A percentile compares a stretch with the other conserved stretches of the same genome.
Evolutionary conservation across 1,140 invertebrate genomes (phyloP).

Genomic region (Drosophila nikananu): DNA sequence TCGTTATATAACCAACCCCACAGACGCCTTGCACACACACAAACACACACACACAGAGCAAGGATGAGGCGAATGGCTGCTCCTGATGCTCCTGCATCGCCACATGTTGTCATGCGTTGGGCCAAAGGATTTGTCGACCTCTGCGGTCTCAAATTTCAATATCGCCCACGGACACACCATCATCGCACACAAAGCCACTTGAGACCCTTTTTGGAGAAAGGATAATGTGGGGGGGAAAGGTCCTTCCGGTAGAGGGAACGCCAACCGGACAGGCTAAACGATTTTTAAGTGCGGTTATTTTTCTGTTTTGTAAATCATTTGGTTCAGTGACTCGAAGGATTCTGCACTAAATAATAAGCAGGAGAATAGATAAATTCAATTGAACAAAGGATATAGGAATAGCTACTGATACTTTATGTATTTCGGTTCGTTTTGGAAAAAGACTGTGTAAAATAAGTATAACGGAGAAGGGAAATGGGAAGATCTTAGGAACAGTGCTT

Average conservation of each 20-base stretch:
- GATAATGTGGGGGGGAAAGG: constrained; percentile 9
- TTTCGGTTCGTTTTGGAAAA: not conserved
- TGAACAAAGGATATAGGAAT: not conserved
- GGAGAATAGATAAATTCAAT: not conserved
- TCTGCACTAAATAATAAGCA: not conserved
- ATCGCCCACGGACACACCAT: constrained; percentile 46
- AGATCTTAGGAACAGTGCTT: not conserved
- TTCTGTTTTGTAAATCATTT: constrained; percentile 21
- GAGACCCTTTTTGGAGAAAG: constrained; percentile 39
- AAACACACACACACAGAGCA: not conserved
- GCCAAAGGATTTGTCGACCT: constrained; percentile 52
- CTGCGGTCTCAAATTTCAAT: constrained; percentile 69
- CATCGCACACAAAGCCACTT: constrained; percentile 32
- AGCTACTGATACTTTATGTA: not conserved
- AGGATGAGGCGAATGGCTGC: constrained; percentile 52
- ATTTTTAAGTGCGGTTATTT: constrained; percentile 22
- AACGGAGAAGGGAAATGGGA: not conserved
- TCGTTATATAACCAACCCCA: constrained; percentile 57
- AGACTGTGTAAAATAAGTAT: not conserved
- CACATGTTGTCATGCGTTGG: constrained; percentile 58
- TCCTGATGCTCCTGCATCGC: constrained; percentile 38
- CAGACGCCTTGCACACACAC: constrained; percentile 20
- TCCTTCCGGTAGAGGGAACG: constrained; percentile 4
- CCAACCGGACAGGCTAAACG: constrained; percentile 5
- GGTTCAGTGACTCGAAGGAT: constrained; percentile 15